Evolutionary conservation across 92 coral and sea anemone genomes (phyloP), one percentile per base, ranked within the genome.

Genomic region (Palythoa heliodiscus): DNA sequence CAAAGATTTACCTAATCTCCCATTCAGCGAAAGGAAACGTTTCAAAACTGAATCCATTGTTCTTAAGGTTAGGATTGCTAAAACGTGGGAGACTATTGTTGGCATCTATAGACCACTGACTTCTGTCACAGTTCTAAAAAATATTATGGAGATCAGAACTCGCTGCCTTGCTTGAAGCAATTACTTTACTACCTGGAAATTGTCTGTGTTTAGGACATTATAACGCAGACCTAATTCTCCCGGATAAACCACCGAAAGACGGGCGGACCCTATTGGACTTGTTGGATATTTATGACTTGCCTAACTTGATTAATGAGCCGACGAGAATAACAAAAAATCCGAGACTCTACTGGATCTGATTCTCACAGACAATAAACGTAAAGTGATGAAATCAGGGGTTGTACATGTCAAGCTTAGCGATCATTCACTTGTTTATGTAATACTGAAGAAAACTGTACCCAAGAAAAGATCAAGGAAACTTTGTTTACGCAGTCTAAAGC

Each of bases 191-290:
- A 39, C 70, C 87, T n/a, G 72, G 84, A 48, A 71, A 86, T 68
- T 74, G 16, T 39, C 68, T 83, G 52, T n/a, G 88, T 53, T 15
- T 87, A 2, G 93, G 93, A 43, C 88, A 87, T 61, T 78, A 17
- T 40, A 91, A 91, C 66, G 39, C 86, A 60, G 89, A 91, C 82
- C 69, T 87, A 47, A 8, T 83, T 22, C 40, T 24, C 58, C 93
- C 89, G 25, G 87, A 91, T 22, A 91, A 87, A 85, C 80, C 87
- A 54, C 85, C 91, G 77, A 72, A 84, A 50, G 87, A 91, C 82
- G 93, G 93, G 7, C 84, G 91, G 53, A 15, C 63, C 29, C 16
- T 90, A 47, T 20, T 78, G 79, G 88, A 90, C 71, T 25, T 90
- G 35, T 22, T 90, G 23, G 88, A 90, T 47, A 79, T 90, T 52